Evolutionary conservation across 2,113 vertebrate genomes (phyloP).

Genomic region (Smithornis capensis): DNA sequence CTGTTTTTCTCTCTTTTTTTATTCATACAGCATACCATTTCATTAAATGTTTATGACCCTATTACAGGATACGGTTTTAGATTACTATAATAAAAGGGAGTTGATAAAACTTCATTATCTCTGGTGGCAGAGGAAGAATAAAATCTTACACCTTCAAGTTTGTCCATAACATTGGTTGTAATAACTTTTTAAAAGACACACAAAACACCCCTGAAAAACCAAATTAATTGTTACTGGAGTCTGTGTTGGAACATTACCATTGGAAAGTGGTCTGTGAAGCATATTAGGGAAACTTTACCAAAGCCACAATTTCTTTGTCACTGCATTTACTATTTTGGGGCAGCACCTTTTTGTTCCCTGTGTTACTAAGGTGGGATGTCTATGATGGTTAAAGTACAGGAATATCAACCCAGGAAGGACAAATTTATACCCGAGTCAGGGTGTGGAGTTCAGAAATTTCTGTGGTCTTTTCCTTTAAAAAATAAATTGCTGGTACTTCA

Average conservation of each 20-base stretch:
- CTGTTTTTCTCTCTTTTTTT: conserved; percentile 25
- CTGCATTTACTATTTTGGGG: not conserved
- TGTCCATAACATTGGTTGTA: conserved; percentile 64
- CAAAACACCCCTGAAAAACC: not conserved
- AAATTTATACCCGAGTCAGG: not conserved
- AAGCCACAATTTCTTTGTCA: conserved; percentile 48
- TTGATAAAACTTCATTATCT: conserved; percentile 79
- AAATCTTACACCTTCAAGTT: conserved; percentile 70
- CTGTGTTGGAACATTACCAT: conserved; percentile 26
- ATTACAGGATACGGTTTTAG: conserved; percentile 75
- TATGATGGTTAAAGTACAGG: not conserved
- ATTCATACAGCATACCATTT: conserved; percentile 63
- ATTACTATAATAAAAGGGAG: conserved; percentile 74
- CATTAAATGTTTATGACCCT: conserved; percentile 78
- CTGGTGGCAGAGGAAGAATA: conserved; percentile 66
- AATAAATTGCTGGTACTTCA: conserved; percentile 33
- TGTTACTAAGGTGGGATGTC: not conserved
- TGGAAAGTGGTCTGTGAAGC: conserved; percentile 22
- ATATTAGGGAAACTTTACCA: conserved; percentile 32
- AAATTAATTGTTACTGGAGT: conserved; percentile 15
- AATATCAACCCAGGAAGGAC: conserved; percentile 8
- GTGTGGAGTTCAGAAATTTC: conserved; percentile 1
- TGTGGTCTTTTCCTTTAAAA: conserved; percentile 42
- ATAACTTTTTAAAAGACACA: conserved; percentile 58
- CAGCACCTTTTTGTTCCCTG: not conserved